These are phyloP conservation scores for Leistus spinibarbis DNA, from an alignment of 2,888 invertebrate species.

Conservation along the genomic window DNA sequence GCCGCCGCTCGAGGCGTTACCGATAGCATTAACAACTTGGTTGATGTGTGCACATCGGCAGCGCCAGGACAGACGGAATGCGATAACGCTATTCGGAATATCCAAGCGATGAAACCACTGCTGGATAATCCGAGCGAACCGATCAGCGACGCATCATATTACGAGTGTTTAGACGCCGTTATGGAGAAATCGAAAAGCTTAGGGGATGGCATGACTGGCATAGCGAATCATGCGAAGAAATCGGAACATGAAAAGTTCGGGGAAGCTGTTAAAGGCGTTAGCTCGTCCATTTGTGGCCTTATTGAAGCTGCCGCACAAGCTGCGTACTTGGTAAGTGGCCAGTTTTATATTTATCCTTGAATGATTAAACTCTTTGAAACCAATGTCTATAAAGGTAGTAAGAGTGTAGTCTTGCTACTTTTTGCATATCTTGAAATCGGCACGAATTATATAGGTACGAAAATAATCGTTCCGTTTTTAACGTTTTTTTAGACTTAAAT, in stretches of 20 bases:
- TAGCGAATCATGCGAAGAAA: constrained; percentile 89
- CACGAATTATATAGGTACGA: too few relatives aligned
- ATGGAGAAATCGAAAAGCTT: constrained; percentile 85
- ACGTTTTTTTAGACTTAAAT: background rate
- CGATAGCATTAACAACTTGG: constrained; percentile 89
- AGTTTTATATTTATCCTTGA: constrained; percentile 48
- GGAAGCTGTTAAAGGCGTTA: constrained; percentile 81
- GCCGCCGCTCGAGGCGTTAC: constrained; percentile 89
- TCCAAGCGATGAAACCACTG: constrained; percentile 82
- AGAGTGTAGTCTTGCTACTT: too few relatives aligned
- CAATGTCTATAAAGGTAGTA: background rate
- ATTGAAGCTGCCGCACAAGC: constrained; percentile 95
- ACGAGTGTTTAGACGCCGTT: constrained; percentile 89
- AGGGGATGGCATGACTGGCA: constrained; percentile 92
- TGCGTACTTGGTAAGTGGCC: constrained; percentile 73
- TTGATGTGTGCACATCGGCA: constrained; percentile 85
- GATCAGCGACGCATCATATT: constrained; percentile 86
- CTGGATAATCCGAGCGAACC: constrained; percentile 88
- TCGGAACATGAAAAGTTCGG: constrained; percentile 86
- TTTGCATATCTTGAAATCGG: too few relatives aligned
- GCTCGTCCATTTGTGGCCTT: constrained; percentile 86
- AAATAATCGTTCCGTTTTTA: background rate
- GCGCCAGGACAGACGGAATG: constrained; percentile 97
- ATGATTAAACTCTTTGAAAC: background rate
- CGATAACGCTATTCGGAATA: constrained; percentile 91